These are phyloP conservation scores for Anadara kagoshimensis DNA, from an alignment of 1,140 invertebrate species.

Conservation along the genomic window DNA sequence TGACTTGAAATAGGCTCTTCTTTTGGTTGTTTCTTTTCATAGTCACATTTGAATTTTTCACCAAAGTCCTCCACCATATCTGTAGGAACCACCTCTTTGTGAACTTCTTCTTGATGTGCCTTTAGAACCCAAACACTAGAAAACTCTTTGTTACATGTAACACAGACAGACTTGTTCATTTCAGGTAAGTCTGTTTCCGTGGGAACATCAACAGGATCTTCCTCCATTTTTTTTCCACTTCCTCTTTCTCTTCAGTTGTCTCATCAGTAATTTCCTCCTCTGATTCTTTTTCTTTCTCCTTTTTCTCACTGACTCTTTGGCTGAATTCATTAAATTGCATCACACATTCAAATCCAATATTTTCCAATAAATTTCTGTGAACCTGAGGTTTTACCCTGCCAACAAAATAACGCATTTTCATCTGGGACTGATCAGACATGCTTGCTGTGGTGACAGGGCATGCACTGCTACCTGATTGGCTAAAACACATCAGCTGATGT, in stretches of 20 bases:
- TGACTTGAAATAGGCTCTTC: constrained; percentile 35
- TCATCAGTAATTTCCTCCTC: constrained; percentile 40
- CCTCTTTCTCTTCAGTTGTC: constrained; percentile 43
- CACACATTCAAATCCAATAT: constrained; percentile 95
- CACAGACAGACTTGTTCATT: constrained; percentile 84
- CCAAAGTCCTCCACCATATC: constrained; percentile 94
- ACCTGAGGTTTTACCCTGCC: constrained; percentile 80
- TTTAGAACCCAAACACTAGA: constrained; percentile 97
- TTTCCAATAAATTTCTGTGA: constrained; percentile 92
- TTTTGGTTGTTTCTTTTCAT: constrained; percentile 67
- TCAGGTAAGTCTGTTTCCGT: constrained; percentile 76
- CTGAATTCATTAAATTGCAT: constrained; percentile 97
- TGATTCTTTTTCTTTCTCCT: constrained; percentile 50
- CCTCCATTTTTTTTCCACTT: constrained; percentile 40
- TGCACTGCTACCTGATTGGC: constrained; percentile 35
- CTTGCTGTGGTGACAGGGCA: background rate
- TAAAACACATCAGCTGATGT: constrained; percentile 80
- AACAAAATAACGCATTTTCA: constrained; percentile 38
- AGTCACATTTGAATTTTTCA: constrained; percentile 80
- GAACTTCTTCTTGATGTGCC: constrained; percentile 95
- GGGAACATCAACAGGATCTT: constrained; percentile 36
- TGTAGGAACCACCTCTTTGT: constrained; percentile 90
- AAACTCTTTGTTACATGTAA: constrained; percentile 93
- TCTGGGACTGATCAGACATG: constrained; percentile 26
- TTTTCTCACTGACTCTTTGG: constrained; percentile 73